Percentiles rank a stretch among this genome's conserved stretches.
Evolutionary conservation across 53 echinoderm and acorn worm genomes (phyloP).

Genomic region (Crossaster papposus): DNA sequence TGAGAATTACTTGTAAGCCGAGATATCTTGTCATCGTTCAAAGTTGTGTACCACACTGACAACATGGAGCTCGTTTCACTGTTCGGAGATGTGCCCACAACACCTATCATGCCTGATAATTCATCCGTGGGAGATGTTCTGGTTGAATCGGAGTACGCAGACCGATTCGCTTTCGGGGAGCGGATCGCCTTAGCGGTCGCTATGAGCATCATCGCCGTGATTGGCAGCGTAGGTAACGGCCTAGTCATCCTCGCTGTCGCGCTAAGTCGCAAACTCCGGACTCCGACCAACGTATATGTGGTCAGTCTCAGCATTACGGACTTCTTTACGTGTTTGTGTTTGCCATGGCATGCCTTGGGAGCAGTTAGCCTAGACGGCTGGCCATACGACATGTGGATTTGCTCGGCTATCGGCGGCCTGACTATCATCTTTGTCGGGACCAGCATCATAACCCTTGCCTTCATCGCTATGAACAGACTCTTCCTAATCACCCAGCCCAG

Average conservation of each 20-base stretch:
- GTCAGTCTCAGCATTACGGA: slow-evolving; percentile 89
- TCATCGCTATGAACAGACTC: slow-evolving; percentile 82
- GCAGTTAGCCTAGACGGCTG: slow-evolving; percentile 68
- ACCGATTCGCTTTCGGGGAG: slow-evolving; percentile 71
- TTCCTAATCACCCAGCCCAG: slow-evolving; percentile 82
- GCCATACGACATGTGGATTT: slow-evolving; percentile 76
- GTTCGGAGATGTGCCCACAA: not conserved
- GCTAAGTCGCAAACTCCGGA: slow-evolving; percentile 83
- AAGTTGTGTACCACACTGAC: not conserved
- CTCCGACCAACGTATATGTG: slow-evolving; percentile 97
- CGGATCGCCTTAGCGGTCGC: slow-evolving; percentile 73
- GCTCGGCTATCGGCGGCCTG: slow-evolving; percentile 71
- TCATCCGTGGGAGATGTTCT: not conserved
- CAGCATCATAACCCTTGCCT: slow-evolving; percentile 81
- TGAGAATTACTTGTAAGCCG: not conserved
- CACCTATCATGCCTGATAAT: not conserved
- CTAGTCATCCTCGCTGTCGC: slow-evolving; percentile 82
- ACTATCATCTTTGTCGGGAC: slow-evolving; percentile 86
- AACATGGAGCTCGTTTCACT: not conserved
- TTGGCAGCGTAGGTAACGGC: slow-evolving; percentile 82
- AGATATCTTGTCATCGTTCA: not conserved
- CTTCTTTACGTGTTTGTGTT: slow-evolving; percentile 78
- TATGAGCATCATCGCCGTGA: slow-evolving; percentile 71
- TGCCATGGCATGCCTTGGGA: slow-evolving; percentile 84
- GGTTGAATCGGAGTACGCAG: not conserved